Conservation (phyloP, 2,888 invertebrate species). For the Epinotia nisella region DNA sequence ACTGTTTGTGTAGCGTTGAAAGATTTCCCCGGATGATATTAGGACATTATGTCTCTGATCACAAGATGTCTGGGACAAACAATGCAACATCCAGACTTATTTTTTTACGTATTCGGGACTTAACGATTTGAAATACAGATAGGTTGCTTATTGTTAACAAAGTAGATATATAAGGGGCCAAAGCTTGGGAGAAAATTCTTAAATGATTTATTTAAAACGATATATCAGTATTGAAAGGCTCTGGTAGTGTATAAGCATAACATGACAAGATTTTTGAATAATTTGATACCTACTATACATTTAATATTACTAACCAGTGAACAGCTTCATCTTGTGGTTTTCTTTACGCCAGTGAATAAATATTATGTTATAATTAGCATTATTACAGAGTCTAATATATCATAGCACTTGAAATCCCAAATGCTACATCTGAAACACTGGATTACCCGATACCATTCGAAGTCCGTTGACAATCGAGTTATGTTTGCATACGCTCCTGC, state of each 20-base stretch:
- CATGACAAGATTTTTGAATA: too few species aligned
- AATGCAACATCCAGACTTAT: conserved; percentile 29
- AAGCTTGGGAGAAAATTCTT: not conserved
- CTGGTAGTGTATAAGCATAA: too few species aligned
- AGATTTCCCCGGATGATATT: conserved; percentile 40
- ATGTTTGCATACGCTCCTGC: not conserved
- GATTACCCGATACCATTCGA: not conserved
- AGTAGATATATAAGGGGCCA: not conserved
- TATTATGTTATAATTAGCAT: too few species aligned
- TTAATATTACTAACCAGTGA: not conserved
- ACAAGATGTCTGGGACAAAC: conserved; percentile 40
- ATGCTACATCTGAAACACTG: not conserved
- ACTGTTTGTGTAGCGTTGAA: conserved; percentile 17
- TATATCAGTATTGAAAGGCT: too few species aligned
- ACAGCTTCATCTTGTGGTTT: not conserved
- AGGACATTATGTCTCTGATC: conserved; percentile 36
- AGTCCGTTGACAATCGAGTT: conserved; percentile 6
- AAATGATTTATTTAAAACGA: not conserved
- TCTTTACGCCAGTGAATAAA: not conserved
- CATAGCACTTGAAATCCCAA: not conserved
- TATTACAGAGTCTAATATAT: too few species aligned
- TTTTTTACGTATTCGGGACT: conserved; percentile 33
- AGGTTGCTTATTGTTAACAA: conserved; percentile 25
- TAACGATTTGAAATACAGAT: conserved; percentile 39
- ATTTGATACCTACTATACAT: not conserved